These are phyloP conservation scores for Caranx melampygus DNA, from an alignment of 2,113 vertebrate genomes.

Conservation along the genomic window DNA sequence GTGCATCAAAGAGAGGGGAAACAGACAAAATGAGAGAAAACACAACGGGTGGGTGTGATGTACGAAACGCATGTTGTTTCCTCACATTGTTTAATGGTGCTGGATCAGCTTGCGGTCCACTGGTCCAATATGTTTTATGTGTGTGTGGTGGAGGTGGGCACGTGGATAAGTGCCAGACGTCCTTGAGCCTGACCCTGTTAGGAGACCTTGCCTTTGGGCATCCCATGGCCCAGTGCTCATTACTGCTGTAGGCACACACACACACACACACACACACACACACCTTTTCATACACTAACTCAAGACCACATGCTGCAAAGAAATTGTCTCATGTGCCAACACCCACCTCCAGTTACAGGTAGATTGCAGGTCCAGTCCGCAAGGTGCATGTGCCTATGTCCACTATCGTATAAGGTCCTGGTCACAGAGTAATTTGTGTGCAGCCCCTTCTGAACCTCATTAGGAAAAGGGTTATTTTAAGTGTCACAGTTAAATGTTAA, in stretches of 20 bases:
- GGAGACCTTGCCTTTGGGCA: conserved; percentile 74
- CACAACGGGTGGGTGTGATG: conserved; percentile 33
- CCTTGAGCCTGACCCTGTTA: conserved; percentile 71
- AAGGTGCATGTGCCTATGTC: conserved; percentile 16
- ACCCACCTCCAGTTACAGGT: conserved; percentile 53
- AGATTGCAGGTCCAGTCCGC: conserved; percentile 16
- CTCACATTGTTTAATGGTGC: conserved; percentile 47
- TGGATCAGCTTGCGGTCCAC: conserved; percentile 39
- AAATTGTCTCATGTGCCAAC: not conserved
- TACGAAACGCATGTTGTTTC: conserved; percentile 54
- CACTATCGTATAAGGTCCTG: conserved; percentile 6
- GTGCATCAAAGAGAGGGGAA: not conserved
- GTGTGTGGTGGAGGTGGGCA: conserved; percentile 41
- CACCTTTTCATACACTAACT: conserved; percentile 23
- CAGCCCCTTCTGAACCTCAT: conserved; percentile 38
- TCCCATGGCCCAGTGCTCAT: conserved; percentile 70
- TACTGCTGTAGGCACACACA: conserved; percentile 49
- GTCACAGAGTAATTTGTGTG: conserved; percentile 48
- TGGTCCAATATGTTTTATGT: conserved; percentile 45
- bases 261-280: conserved; percentile 11
- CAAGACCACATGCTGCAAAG: conserved; percentile 10
- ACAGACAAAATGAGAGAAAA: conserved; percentile 29
- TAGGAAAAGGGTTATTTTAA: conserved; percentile 55
- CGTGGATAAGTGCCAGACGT: conserved; percentile 58
- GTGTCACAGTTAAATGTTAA: conserved; percentile 58